These are phyloP conservation scores for Euplexia lucipara DNA, from an alignment of 2,888 invertebrate species.

Conservation along the genomic window DNA sequence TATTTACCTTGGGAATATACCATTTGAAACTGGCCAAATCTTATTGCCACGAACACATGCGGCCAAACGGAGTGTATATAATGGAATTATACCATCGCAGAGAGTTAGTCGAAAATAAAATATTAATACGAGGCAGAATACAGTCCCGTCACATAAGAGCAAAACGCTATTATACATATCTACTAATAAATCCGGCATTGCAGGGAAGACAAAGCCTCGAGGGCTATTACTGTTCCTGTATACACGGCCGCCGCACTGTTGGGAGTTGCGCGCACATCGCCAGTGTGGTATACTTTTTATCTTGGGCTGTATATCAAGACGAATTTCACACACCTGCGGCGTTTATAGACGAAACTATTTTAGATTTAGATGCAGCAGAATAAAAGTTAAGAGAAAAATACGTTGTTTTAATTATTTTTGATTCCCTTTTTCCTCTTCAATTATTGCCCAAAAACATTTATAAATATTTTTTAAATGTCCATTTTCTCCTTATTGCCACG, in stretches of 20 bases:
- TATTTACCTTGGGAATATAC: slow-evolving; percentile 24
- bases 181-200: slow-evolving; percentile 13
- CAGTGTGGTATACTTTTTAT: slow-evolving; percentile 18
- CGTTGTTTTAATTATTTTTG: slow-evolving; percentile 13
- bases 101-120: slow-evolving; percentile 12
- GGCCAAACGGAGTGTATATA: slow-evolving; percentile 37
- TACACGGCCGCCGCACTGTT: slow-evolving; percentile 31
- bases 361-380: slow-evolving; percentile 15
- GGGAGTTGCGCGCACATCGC: slow-evolving; percentile 21
- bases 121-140: slow-evolving; percentile 26
- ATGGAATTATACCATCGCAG: slow-evolving; percentile 32
- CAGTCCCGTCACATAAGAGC: slow-evolving; percentile 13
- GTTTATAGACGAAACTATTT: slow-evolving; percentile 11
- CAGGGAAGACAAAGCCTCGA: slow-evolving; percentile 29
- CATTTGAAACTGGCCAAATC: slow-evolving; percentile 34
- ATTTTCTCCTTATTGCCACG: slow-evolving; percentile 17
- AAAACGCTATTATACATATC: slow-evolving; percentile 16
- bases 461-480: slow-evolving; percentile 16
- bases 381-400: slow-evolving; percentile 15
- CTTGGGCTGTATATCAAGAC: slow-evolving; percentile 14
- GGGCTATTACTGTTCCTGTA: slow-evolving; percentile 32
- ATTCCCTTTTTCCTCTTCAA: slow-evolving; percentile 15
- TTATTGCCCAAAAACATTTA: slow-evolving; percentile 13
- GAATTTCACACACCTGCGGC: slow-evolving; percentile 11
- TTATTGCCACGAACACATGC: slow-evolving; percentile 36